Conservation (phyloP, 1,140 invertebrate genomes). For the Riptortus pedestris region DNA sequence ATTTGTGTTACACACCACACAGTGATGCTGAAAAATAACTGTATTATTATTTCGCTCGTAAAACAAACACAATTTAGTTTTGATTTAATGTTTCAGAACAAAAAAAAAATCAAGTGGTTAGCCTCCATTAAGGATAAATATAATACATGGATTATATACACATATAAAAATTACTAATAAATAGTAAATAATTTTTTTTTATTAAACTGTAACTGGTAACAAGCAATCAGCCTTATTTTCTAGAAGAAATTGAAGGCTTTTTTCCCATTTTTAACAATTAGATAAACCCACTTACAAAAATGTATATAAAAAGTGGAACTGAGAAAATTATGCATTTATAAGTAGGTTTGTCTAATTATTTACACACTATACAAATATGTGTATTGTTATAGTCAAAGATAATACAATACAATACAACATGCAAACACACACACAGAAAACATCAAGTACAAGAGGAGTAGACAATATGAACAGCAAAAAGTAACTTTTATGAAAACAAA, state of each 20-base stretch:
- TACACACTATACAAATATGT: constrained; percentile 1
- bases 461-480: too few species aligned
- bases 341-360: constrained; percentile 14
- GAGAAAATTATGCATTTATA: background rate
- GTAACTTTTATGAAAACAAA: too few species aligned
- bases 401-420: too few species aligned
- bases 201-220: constrained; percentile 13
- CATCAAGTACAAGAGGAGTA: background rate
- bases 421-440: constrained; percentile 4
- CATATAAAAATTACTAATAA: constrained; percentile 1
- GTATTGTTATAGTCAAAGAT: background rate
- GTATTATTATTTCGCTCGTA: too few species aligned
- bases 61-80: too few species aligned
- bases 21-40: too few species aligned
- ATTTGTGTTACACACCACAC: too few species aligned
- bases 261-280: background rate
- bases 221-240: constrained; percentile 8
- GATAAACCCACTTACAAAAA: constrained; percentile 4
- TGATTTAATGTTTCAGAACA: too few species aligned
- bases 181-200: constrained; percentile 2
- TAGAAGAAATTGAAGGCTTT: constrained; percentile 8
- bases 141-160: constrained; percentile 1
- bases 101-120: constrained; percentile 1
- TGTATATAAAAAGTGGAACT: background rate
- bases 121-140: constrained; percentile 13